Evolutionary conservation across 2,888 invertebrate genomes (phyloP), one percentile per base, ranked within the genome.

Genomic region (Tromatobia lineatoria): DNA sequence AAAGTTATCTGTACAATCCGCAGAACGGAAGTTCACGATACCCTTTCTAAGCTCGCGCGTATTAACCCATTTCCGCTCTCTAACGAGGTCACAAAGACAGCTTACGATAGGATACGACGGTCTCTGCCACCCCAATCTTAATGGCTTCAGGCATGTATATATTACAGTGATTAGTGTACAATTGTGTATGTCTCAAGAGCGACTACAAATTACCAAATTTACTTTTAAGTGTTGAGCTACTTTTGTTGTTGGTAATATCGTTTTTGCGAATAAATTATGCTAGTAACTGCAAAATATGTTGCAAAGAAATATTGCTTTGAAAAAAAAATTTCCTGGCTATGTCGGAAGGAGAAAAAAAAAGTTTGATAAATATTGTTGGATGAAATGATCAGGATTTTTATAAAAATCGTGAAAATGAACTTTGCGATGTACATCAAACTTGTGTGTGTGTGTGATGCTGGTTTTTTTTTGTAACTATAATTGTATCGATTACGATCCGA

Each of bases 41-140:
- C 38, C 15, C 74, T 66, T 42, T 73, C 75, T 70, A 87, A 84
- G 75, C 71, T 73, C 83, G 71, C 73, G 80, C 45, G 74, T 57
- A 76, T 78, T 74, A 85, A 47, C 74, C 64, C 76, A 85, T 82
- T 87, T 87, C 87, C 86, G 87, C 59, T 70, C 38, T 71, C 47
- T 66, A 80, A 87, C 79, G 79, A 79, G 69, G 74, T 74, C 64
- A 82, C 70, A 59, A 84, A 85, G 80, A 52, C 79, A 64, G 45
- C 54, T 45, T 2, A 29, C n/a, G n/a, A n/a, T n/a, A n/a, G 52
- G 42, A 20, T 66, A 38, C 47, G 29, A n/a, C 76, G 52, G 18
- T 54, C 76, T 82, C 87, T 87, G 88, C 88, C 87, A 83, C 83
- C 86, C 85, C 85, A 67, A 45, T 67, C 67, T 67, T 67, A 45